Base-by-base conservation (phyloP, 2,113 vertebrate species). In the Trochalopteron elliotii region DNA sequence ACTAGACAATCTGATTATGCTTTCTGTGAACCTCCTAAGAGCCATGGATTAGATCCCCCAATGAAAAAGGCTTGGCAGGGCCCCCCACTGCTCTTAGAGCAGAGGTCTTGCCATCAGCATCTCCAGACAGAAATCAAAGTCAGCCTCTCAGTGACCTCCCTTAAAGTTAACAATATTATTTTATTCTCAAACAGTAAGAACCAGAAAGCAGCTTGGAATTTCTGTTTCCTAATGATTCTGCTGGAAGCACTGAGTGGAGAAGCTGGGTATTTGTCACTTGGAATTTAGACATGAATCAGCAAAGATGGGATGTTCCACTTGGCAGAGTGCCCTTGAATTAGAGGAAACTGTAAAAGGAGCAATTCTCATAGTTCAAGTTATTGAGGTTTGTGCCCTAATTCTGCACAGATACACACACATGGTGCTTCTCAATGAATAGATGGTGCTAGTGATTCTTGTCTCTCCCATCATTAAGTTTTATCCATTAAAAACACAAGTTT, bases 1-100 rank as follows among this genome's bases (percentile, higher is more conserved):
- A 77, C 39, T 31, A n/a, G 83, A 93, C 89, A 95, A 95, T 71
- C 87, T 94, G 89, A 94, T 94, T 92, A 94, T 23, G 53, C 53
- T 40, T 89, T 57, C 83, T 90, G 72, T 60, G 72, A 94, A 68
- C 22, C 65, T 78, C 60, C 61, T 53, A 27, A 52, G 17, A 87
- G 44, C 86, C 74, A 79, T 44, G 69, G 87, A 84, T 94, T 82
- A 94, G 77, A 81, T 71, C 13, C 19, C 64, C 77, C 67, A 64
- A 19, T 30, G 60, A 40, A 84, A 92, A 52, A 44, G 49, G 42
- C n/a, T 44, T 75, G 40, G 45, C 65, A 71, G 40, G 47, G 17
- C 14, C 19, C 52, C 87, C 86, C 68, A 53, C 56, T 52, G 86
- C 65, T 92, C 72, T 7, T 9, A 75, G 55, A 89, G 37, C 72